Percentiles rank a stretch among this genome's conserved stretches.
These are phyloP conservation scores for Hiodon tergisus DNA, from an alignment of 2,113 vertebrate genomes.

Conservation along the genomic window DNA sequence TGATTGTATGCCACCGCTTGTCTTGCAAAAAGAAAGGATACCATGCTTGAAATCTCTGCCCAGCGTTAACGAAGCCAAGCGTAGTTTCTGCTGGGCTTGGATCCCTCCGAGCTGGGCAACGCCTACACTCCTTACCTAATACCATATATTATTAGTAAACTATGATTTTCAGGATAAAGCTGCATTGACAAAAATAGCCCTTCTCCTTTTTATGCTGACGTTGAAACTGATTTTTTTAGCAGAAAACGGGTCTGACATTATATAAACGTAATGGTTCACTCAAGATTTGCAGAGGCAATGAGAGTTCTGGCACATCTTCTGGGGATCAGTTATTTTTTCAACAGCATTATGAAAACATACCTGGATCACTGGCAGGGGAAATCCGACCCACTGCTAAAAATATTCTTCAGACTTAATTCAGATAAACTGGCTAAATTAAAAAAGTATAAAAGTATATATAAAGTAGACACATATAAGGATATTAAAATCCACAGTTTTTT, in stretches of 20 bases:
- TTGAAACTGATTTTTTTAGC: conserved; percentile 13
- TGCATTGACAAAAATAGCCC: conserved; percentile 1
- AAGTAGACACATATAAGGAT: too few species aligned
- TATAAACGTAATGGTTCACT: conserved; percentile 11
- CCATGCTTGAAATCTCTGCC: neutral
- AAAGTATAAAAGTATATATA: too few species aligned
- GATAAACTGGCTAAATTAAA: too few species aligned
- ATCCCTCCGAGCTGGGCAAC: too few species aligned
- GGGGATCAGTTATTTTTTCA: neutral
- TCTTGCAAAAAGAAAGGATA: neutral
- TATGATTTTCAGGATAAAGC: conserved; percentile 1
- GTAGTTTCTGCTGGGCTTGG: neutral
- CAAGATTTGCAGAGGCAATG: conserved; percentile 17
- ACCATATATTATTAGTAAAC: conserved; percentile 2
- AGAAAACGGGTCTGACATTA: neutral
- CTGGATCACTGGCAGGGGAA: too few species aligned
- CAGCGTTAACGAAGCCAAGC: conserved; percentile 3
- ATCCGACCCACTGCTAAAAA: too few species aligned
- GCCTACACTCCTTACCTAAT: neutral
- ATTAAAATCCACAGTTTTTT: too few species aligned
- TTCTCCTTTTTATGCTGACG: neutral
- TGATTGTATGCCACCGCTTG: too few species aligned
- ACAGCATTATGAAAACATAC: too few species aligned
- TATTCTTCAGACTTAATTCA: too few species aligned
- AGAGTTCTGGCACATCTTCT: neutral